Evolutionary conservation across 2,113 vertebrate genomes (phyloP).

Genomic region (Synchiropus splendidus): DNA sequence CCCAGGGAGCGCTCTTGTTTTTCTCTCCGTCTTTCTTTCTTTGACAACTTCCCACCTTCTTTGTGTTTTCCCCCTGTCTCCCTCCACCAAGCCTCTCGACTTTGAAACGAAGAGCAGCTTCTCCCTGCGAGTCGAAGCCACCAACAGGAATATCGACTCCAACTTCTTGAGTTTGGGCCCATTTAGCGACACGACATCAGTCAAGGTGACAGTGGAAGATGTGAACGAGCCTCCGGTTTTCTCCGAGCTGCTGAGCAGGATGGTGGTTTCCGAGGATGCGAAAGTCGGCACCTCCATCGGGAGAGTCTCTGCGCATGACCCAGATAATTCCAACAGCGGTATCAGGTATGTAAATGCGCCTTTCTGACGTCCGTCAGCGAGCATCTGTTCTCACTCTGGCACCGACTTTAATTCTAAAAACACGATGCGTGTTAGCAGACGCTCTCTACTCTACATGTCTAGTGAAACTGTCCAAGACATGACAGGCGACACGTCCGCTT

Average conservation of each 20-base stretch:
- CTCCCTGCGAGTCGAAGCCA: conserved; percentile 82
- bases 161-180: conserved; percentile 81
- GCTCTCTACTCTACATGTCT: no score
- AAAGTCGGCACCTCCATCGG: conserved; percentile 83
- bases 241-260: conserved; percentile 66
- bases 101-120: conserved; percentile 88
- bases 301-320: conserved; percentile 83
- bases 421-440: no score
- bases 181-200: conserved; percentile 79
- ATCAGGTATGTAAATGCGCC: conserved; percentile 86
- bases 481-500: no score
- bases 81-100: conserved; percentile 92
- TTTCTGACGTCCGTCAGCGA: no score
- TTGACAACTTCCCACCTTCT: no score
- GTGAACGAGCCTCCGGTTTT: conserved; percentile 90
- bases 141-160: conserved; percentile 85
- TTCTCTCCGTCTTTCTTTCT: no score
- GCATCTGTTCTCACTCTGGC: no score
- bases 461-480: no score
- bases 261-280: conserved; percentile 87
- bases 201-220: conserved; percentile 86
- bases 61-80: no score
- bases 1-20: no score
- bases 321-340: conserved; percentile 77
- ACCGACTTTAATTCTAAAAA: no score